Evolutionary conservation across 1,140 invertebrate genomes (phyloP), one percentile per base, ranked within the genome.

Genomic region (Homarus americanus): DNA sequence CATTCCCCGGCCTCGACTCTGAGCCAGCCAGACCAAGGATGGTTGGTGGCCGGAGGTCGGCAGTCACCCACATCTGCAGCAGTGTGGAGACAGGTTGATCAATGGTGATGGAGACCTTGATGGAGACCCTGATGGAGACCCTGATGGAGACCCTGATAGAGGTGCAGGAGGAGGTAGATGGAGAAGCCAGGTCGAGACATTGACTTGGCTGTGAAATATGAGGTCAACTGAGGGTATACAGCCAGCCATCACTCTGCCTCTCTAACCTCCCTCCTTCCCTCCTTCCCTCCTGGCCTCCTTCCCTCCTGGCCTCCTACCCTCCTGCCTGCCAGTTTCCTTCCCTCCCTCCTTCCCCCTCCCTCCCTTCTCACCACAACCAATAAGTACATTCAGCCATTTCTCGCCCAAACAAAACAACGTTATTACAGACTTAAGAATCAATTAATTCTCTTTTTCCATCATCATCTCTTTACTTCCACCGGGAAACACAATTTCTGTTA

Each of bases 31-130:
- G n/a, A n/a, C n/a, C n/a, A n/a, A n/a, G n/a, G n/a, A n/a, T n/a
- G n/a, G n/a, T n/a, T n/a, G n/a, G n/a, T n/a, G n/a, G n/a, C n/a
- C n/a, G n/a, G n/a, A n/a, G n/a, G n/a, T n/a, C n/a, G n/a, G 2
- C 34, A 76, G 36, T 76, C 73, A 24, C 36, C 36, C 36, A 40
- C 34, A 38, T 76, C 73, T 41, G 73, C 36, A 12, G 40, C 5
- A 32, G 7, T 3, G 0, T 17, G 36, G 73, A 36, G 73, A 40
- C 73, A 76, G 73, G 17, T 41, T 76, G 73, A 76, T 76, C 36
- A 41, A 76, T 76, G 73, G 73, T 76, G 73, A 76, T 76, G 73
- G 73, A 41, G 73, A 5, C 32, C 3, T 12, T 10, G 72, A n/a
- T 12, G 36, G 73, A 40, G 73, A 41, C 24, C 34, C 34, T 24